Base-by-base conservation (phyloP, 2,888 invertebrate genomes). In the Lissonota sp. region DNA sequence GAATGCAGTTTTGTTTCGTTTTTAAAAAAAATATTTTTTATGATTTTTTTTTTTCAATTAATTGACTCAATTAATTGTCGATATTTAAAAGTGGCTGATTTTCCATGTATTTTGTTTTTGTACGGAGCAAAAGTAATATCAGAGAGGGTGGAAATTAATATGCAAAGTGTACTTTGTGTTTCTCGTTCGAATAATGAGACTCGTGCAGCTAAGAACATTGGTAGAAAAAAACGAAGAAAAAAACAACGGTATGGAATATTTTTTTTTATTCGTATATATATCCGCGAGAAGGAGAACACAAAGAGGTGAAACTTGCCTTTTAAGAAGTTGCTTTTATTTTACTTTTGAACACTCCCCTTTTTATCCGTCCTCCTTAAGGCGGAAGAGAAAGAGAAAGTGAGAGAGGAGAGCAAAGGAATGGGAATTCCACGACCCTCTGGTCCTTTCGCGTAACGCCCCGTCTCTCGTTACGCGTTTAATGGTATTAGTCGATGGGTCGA, bases 281-380 rank as follows among this genome's bases (percentile, higher is more conserved):
- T 66, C 55, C 71, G 66, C 63, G 72, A 53, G 69, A 77, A 78
- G 78, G 76, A 80, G 85, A 81, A 85, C 80, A 82, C 82, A 79
- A 84, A 83, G 80, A 85, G 77, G 80, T 74, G 84, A 86, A 90
- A 88, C 88, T 89, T 87, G 84, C 86, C 87, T 88, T 87, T 89
- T 86, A 88, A 87, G 83, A 88, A 88, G 87, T 88, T 88, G 85
- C 85, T 87, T 84, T 83, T 86, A 51, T 57, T 62, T 77, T 57
- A 75, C 84, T 84, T 85, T 84, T 81, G 71, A 72, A 83, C 84
- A 84, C 69, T 80, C 75, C 63, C 57, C 69, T 51, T 69, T n/a
- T 63, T 72, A 37, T 70, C 26, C 51, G 60, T 40, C 63, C 51
- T 2, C 49, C 5, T 51, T 57, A 66, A 49, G 57, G 14, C 49